These are phyloP conservation scores for Lindbergichthys nudifrons DNA, from an alignment of 2,797 vertebrate genomes.

Conservation along the genomic window DNA sequence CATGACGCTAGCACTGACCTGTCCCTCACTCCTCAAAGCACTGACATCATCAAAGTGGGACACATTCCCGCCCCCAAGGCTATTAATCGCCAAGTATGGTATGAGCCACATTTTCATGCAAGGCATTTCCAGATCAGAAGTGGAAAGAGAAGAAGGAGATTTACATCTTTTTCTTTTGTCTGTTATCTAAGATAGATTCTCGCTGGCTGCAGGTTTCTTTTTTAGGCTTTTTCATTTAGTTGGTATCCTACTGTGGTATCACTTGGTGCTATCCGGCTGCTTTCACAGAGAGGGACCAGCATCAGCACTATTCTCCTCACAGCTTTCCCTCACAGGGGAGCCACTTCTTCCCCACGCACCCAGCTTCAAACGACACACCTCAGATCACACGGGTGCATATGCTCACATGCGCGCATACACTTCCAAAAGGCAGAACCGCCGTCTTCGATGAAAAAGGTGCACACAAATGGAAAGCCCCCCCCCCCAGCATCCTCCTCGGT, in stretches of 20 bases:
- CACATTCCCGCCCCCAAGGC: constrained; percentile 39
- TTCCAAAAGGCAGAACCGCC: constrained; percentile 19
- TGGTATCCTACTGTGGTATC: constrained; percentile 46
- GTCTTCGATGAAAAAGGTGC: constrained; percentile 52
- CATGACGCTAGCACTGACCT: constrained; percentile 64
- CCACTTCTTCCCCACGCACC: constrained; percentile 21
- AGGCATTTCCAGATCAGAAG: constrained; percentile 48
- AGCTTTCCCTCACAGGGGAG: constrained; percentile 58
- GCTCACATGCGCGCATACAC: constrained; percentile 32
- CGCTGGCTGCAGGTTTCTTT: constrained; percentile 45
- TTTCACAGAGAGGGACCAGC: constrained; percentile 51
- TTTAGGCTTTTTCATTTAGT: constrained; percentile 57
- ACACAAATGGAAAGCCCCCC: constrained; percentile 54
- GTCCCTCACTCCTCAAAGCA: constrained; percentile 67
- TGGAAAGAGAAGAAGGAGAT: constrained; percentile 18
- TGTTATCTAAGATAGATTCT: constrained; percentile 53
- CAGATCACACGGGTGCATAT: constrained; percentile 49
- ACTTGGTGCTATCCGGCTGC: constrained; percentile 59
- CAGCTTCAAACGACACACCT: constrained; percentile 65
- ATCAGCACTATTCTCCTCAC: constrained; percentile 77
- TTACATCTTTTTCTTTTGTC: constrained; percentile 30
- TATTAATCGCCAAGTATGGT: constrained; percentile 41
- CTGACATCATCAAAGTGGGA: constrained; percentile 75
- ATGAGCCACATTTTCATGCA: constrained; percentile 35
- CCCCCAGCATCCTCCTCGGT: constrained; percentile 50